phyloP scores from a whole-genome alignment of 2,888 invertebrate species.

The Mythimna loreyi region DNA sequence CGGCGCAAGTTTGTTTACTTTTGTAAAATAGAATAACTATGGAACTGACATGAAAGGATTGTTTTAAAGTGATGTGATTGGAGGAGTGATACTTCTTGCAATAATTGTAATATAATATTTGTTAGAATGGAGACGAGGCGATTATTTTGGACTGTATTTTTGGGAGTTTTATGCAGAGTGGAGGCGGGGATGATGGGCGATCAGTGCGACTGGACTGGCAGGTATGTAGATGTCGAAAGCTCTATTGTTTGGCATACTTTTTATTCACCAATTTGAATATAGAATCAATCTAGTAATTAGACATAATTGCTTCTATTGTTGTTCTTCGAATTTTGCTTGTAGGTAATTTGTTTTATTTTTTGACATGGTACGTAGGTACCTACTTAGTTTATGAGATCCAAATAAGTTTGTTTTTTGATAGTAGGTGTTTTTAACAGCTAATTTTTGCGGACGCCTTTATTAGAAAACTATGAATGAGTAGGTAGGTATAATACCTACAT shows the following conservation, averaged over 20 bases:
- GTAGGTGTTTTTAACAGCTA: background rate
- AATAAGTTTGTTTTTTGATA: conserved; percentile 3
- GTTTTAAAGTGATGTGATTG: conserved; percentile 74
- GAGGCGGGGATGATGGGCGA: conserved; percentile 92
- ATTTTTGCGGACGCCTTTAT: no score
- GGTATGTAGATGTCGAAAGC: conserved; percentile 86
- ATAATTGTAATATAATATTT: conserved; percentile 62
- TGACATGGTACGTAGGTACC: no score
- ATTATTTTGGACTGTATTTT: conserved; percentile 84
- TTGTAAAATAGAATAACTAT: conserved; percentile 57
- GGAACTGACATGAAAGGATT: conserved; percentile 61
- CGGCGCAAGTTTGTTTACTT: conserved; percentile 75
- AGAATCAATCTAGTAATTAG: conserved; percentile 45
- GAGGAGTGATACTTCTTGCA: conserved; percentile 53
- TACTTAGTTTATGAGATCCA: background rate
- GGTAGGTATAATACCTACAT: background rate
- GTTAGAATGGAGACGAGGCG: conserved; percentile 77
- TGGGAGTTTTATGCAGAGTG: conserved; percentile 82
- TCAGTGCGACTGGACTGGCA: conserved; percentile 93
- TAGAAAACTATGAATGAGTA: background rate
- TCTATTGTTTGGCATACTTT: conserved; percentile 70
- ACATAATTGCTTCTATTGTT: conserved; percentile 30
- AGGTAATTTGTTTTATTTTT: background rate
- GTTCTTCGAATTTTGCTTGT: conserved; percentile 16
- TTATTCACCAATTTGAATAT: conserved; percentile 49